These are phyloP conservation scores for Cyphomyrus plagiostoma DNA, from an alignment of 2,113 vertebrate species.

Conservation along the genomic window DNA sequence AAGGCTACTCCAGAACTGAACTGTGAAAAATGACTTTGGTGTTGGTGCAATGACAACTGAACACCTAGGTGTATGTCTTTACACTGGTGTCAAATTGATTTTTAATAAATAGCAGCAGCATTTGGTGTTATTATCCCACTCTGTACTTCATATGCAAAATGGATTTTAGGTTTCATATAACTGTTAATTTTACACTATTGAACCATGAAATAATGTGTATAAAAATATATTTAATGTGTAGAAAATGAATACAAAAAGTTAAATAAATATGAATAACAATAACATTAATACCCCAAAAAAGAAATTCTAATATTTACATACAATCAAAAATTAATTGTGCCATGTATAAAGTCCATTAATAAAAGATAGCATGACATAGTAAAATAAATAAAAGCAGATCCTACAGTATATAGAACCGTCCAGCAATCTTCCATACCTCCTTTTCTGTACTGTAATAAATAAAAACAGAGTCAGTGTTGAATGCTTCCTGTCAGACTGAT, in stretches of 20 bases:
- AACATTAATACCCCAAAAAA: conserved; percentile 6
- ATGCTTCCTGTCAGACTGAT: background rate
- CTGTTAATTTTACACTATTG: background rate
- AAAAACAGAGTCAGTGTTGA: background rate
- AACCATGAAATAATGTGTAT: conserved; percentile 27
- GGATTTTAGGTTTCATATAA: background rate
- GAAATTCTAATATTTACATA: conserved; percentile 8
- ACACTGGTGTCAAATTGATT: background rate
- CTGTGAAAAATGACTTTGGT: background rate
- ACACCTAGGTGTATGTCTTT: background rate
- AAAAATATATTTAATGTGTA: conserved; percentile 62
- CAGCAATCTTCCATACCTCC: background rate
- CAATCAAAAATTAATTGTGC: conserved; percentile 9
- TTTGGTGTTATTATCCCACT: background rate
- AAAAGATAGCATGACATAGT: background rate
- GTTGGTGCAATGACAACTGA: background rate
- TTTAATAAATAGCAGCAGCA: no score
- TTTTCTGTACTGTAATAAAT: background rate
- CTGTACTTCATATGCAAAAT: background rate
- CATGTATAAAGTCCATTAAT: background rate
- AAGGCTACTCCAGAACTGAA: background rate
- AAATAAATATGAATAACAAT: conserved; percentile 40
- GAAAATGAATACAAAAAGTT: conserved; percentile 45
- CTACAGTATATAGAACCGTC: background rate
- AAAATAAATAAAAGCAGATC: background rate